Evolutionary conservation across 2,113 vertebrate species (phyloP).

Genomic region (Anoura caudifer): DNA sequence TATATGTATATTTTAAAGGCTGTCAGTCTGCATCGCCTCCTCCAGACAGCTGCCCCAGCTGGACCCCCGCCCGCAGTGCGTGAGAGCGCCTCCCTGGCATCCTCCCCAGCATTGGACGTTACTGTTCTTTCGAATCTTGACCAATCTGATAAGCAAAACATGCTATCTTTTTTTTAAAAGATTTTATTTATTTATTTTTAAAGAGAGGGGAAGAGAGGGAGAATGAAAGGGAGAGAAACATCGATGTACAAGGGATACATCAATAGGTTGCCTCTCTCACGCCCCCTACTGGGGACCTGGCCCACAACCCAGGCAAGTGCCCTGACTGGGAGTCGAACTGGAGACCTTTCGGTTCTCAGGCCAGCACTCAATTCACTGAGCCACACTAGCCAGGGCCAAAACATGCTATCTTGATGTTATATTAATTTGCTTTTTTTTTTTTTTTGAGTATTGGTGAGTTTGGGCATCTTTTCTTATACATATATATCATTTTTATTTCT

Average conservation of each 20-base stretch:
- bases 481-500: background rate
- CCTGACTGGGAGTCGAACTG: too few species aligned
- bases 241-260: too few species aligned
- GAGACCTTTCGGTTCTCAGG: too few species aligned
- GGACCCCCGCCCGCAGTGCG: fast-evolving
- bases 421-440: background rate
- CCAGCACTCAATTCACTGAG: too few species aligned
- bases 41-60: background rate
- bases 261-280: too few species aligned
- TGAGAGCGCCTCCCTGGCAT: background rate
- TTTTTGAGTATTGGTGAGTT: background rate
- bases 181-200: too few species aligned
- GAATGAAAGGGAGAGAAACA: too few species aligned
- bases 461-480: background rate
- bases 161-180: background rate
- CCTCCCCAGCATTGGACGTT: background rate
- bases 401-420: background rate
- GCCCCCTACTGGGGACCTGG: too few species aligned
- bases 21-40: fast-evolving
- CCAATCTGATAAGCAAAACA: background rate
- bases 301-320: too few species aligned
- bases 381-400: too few species aligned
- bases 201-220: too few species aligned
- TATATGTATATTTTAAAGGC: background rate
- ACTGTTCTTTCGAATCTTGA: background rate